Base-by-base conservation (phyloP, 2,888 invertebrate genomes). In the Hylaea fasciaria region DNA sequence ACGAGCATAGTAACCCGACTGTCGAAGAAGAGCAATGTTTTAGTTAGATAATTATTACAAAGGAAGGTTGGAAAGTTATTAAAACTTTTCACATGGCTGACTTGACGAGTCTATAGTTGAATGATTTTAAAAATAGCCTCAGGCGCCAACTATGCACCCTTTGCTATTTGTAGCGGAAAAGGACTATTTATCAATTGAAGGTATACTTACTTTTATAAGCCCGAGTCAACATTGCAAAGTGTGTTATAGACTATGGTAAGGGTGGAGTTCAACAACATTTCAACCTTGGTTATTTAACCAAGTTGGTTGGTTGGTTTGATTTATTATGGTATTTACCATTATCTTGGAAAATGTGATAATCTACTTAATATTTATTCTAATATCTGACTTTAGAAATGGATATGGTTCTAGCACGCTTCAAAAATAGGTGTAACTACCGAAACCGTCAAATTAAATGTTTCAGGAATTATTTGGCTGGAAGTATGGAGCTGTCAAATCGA, bases 101-200 rank as follows among this genome's bases (percentile, higher is more conserved):
- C 63, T 79, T 75, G 73, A 79, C 78, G 76, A 74, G 78, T 80
- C 76, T 78, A 80, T 78, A 82, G 81, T 82, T 74, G 49, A 52
- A 52, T 37, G 32, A 10, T 56, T 17, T 14, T 9, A 32, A 45
- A 35, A 66, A 65, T 51, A 56, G 76, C 82, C 78, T 56, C 69
- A 44, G 78, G 83, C 80, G 65, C 40, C 62, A 54, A 66, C 57
- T 39, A 32, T 51, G 53, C 51, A 74, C 83, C 85, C 81, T 77
- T 77, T 76, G 65, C 71, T 73, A 70, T 74, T 77, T 69, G 66
- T 60, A 46, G 65, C 66, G 68, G 75, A 81, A 83, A 79, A 78
- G 74, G 76, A 82, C 82, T 81, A 82, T 71, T 68, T 71, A 70
- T 71, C 46, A 50, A 45, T 71, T 64, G 58, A 75, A 71, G 37